These are phyloP conservation scores for Heliconius hortense DNA, from an alignment of 2,888 invertebrate genomes.

Conservation along the genomic window DNA sequence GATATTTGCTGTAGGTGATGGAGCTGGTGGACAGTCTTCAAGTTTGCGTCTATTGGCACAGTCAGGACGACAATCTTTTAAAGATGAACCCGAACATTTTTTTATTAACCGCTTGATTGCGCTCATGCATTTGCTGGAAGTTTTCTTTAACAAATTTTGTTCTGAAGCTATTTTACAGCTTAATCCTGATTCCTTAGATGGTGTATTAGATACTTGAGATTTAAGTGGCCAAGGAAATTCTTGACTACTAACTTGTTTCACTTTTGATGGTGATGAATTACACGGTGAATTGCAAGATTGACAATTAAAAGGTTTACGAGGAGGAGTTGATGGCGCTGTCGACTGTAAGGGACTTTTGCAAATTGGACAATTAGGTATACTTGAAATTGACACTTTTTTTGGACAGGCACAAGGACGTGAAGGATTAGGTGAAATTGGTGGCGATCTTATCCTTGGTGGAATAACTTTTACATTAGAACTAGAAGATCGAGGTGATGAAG, in stretches of 20 bases:
- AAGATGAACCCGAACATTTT: slow-evolving; percentile 27
- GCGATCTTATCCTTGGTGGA: slow-evolving; percentile 27
- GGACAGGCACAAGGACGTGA: slow-evolving; percentile 22
- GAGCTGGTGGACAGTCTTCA: slow-evolving; percentile 16
- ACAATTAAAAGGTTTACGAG: slow-evolving; percentile 18
- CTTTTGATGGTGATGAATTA: slow-evolving; percentile 12
- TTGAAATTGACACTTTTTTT: slow-evolving; percentile 20
- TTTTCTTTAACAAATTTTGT: slow-evolving; percentile 20
- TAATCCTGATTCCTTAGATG: slow-evolving; percentile 34
- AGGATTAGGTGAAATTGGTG: slow-evolving; percentile 8
- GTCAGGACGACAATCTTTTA: slow-evolving; percentile 43
- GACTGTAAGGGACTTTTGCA: not conserved
- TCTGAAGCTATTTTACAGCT: slow-evolving; percentile 22
- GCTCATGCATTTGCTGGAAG: slow-evolving; percentile 22
- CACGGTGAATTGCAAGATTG: slow-evolving; percentile 24
- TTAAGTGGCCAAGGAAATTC: slow-evolving; percentile 40
- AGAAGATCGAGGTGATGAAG: slow-evolving; percentile 4
- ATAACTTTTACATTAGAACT: not conserved
- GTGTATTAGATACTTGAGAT: slow-evolving; percentile 41
- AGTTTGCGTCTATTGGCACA: slow-evolving; percentile 43
- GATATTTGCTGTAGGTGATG: slow-evolving; percentile 17
- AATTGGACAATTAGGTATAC: slow-evolving; percentile 20
- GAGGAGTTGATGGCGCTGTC: not conserved
- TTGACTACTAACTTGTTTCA: slow-evolving; percentile 33
- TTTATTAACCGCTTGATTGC: slow-evolving; percentile 27